Conservation (phyloP, 1,140 invertebrate species). For the Bombus pascuorum region DNA sequence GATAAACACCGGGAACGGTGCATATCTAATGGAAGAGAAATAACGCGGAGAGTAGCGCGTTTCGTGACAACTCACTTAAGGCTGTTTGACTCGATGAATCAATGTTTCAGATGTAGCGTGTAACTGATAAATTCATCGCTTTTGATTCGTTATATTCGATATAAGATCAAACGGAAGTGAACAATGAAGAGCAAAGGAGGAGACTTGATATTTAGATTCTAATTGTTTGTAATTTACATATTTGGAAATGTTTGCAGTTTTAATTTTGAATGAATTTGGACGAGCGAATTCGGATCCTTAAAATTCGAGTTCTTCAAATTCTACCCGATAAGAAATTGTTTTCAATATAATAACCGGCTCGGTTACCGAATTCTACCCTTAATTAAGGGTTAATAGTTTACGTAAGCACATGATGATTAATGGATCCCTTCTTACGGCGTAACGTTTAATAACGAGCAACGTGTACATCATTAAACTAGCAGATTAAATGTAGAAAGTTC, state of each 20-base stretch:
- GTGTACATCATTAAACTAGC: conserved; percentile 5
- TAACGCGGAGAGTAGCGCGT: not conserved
- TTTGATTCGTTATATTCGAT: not conserved
- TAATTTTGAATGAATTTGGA: too few species aligned
- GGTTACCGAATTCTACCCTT: not conserved
- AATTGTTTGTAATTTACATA: too few species aligned
- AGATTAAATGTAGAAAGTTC: conserved; percentile 18
- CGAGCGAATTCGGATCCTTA: too few species aligned
- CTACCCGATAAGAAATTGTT: too few species aligned
- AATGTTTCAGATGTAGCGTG: not conserved
- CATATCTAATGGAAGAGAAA: conserved; percentile 20
- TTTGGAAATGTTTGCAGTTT: too few species aligned
- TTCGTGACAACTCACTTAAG: too few species aligned
- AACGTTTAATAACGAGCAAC: conserved; percentile 20
- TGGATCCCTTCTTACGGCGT: not conserved
- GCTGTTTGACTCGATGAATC: not conserved
- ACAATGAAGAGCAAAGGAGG: too few species aligned
- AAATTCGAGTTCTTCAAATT: too few species aligned
- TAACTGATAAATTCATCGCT: not conserved
- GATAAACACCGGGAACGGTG: not conserved
- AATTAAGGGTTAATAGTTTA: conserved; percentile 22
- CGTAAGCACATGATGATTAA: conserved; percentile 23
- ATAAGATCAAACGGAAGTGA: too few species aligned
- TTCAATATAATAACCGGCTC: too few species aligned
- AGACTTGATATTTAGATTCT: too few species aligned